These are phyloP conservation scores for Eclectus roratus DNA, from an alignment of 2,113 vertebrate genomes.

Conservation along the genomic window DNA sequence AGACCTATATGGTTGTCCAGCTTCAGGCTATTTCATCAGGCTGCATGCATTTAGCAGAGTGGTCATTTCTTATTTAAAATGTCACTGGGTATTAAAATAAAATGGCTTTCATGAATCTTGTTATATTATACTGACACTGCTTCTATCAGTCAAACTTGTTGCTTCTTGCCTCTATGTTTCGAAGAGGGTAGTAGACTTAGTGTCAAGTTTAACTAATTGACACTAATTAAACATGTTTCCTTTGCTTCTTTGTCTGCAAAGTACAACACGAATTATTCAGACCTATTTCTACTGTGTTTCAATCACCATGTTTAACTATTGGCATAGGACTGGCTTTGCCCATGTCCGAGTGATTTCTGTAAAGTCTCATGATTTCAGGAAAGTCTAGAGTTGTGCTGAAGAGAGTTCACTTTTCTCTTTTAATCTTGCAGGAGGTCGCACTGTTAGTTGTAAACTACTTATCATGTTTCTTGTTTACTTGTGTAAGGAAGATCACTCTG, in stretches of 20 bases:
- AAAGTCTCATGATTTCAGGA: background rate
- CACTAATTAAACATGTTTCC: background rate
- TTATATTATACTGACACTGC: background rate
- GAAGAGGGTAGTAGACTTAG: background rate
- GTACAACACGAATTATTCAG: background rate
- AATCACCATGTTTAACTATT: background rate
- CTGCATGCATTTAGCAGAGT: background rate
- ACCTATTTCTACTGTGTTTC: background rate
- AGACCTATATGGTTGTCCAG: background rate
- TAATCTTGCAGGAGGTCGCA: background rate
- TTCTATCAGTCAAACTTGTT: background rate
- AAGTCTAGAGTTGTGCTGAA: background rate
- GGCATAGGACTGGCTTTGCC: background rate
- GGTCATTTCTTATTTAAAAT: background rate
- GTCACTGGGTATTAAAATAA: background rate
- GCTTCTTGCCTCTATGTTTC: background rate
- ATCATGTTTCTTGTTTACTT: background rate
- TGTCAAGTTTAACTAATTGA: background rate
- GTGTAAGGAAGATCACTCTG: background rate
- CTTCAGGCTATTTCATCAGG: background rate
- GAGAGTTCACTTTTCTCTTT: background rate
- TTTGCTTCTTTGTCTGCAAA: background rate
- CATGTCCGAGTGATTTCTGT: background rate
- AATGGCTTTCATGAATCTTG: background rate
- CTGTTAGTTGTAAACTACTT: background rate